These are phyloP conservation scores for Trinorchestia longiramus DNA, from an alignment of 1,140 invertebrate species.

Conservation along the genomic window DNA sequence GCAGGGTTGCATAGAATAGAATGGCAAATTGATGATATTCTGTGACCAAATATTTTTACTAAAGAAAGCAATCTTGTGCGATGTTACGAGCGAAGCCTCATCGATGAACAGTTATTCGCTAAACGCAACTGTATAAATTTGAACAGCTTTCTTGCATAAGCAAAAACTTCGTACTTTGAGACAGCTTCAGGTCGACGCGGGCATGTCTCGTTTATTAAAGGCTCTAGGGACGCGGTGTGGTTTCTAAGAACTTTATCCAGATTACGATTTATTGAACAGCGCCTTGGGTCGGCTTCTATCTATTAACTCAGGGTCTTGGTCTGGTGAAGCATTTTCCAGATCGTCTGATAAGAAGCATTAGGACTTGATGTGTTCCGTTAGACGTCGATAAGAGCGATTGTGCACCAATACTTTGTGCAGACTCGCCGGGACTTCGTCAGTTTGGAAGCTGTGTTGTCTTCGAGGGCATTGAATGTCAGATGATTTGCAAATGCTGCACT, in stretches of 20 bases:
- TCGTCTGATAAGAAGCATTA: background rate
- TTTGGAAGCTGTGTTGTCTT: background rate
- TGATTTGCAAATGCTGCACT: background rate
- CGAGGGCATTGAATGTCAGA: background rate
- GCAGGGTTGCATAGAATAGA: background rate
- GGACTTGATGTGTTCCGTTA: background rate
- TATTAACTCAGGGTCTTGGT: background rate
- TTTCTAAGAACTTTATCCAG: background rate
- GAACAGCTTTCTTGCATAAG: background rate
- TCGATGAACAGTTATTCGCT: background rate
- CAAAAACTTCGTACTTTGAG: background rate
- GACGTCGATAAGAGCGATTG: background rate
- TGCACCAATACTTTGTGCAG: background rate
- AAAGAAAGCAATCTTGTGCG: background rate
- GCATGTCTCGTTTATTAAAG: background rate
- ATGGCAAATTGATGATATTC: background rate
- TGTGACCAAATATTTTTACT: background rate
- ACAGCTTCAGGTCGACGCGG: background rate
- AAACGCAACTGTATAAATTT: background rate
- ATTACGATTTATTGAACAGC: background rate
- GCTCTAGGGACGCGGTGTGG: background rate
- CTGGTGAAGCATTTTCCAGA: background rate
- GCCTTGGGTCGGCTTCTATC: background rate
- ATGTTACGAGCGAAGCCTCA: background rate
- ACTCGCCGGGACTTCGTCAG: background rate